Evolutionary conservation across 2,888 invertebrate species (phyloP).

Genomic region (Drosophila heteroneura): DNA sequence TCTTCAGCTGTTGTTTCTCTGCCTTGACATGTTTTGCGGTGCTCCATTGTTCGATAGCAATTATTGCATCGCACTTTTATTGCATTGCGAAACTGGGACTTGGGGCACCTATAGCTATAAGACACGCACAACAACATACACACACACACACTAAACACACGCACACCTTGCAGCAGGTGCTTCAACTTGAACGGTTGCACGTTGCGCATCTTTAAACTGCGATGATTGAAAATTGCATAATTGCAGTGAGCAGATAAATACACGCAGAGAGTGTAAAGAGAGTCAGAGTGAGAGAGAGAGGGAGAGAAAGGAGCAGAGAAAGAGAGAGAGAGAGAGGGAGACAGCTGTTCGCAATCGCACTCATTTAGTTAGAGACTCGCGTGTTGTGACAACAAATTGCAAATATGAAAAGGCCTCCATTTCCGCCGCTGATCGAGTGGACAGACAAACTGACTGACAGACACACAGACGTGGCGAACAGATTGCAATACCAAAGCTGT

Average conservation of each 20-base stretch:
- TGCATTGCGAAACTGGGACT: constrained; percentile 54
- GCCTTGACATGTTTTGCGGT: constrained; percentile 42
- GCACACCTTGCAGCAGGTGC: constrained; percentile 66
- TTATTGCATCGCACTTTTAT: constrained; percentile 77
- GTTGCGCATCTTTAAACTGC: constrained; percentile 76
- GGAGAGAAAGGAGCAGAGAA: constrained; percentile 3
- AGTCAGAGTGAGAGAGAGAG: background rate
- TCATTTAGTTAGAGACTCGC: constrained; percentile 49
- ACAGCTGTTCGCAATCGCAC: constrained; percentile 24
- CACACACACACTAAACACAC: constrained; percentile 14
- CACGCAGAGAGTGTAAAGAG: background rate
- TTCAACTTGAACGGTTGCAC: constrained; percentile 70
- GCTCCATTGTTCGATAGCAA: constrained; percentile 76
- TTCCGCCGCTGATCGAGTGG: constrained; percentile 66
- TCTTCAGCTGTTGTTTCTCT: constrained; percentile 21
- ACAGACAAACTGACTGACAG: constrained; percentile 21
- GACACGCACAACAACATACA: constrained; percentile 30
- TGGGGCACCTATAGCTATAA: constrained; percentile 23
- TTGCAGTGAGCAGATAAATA: constrained; percentile 56
- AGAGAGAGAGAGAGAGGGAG: constrained; percentile 8
- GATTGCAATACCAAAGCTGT: constrained; percentile 46
- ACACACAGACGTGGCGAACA: constrained; percentile 12
- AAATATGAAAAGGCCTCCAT: constrained; percentile 72
- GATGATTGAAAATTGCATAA: constrained; percentile 81
- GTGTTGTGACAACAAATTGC: constrained; percentile 79